Conservation (phyloP, 2,797 vertebrate genomes). For the Synaphobranchus kaupii region DNA sequence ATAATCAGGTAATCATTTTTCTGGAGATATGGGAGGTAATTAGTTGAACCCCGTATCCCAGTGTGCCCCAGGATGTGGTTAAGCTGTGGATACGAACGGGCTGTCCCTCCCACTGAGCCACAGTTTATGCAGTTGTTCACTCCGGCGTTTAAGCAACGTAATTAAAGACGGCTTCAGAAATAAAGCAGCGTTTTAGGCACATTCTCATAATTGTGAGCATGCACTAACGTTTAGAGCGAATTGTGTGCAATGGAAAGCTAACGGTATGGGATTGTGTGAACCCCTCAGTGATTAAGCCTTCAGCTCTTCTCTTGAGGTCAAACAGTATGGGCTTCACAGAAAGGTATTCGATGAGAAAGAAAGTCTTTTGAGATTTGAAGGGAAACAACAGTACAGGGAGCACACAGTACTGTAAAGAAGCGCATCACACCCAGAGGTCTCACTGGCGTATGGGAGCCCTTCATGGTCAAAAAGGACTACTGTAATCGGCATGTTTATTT, state of each 20-base stretch:
- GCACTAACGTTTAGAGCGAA: neutral
- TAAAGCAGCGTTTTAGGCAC: neutral
- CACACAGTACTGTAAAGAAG: neutral
- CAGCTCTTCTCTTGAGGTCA: neutral
- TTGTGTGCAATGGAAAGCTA: no score
- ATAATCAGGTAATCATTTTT: neutral
- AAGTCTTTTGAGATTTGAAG: neutral
- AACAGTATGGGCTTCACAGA: neutral
- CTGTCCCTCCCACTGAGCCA: neutral
- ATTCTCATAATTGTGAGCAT: neutral
- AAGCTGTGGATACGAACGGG: neutral
- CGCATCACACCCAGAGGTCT: neutral
- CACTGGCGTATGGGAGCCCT: neutral
- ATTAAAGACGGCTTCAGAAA: neutral
- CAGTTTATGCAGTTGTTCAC: neutral
- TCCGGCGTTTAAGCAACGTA: neutral
- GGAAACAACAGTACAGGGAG: neutral
- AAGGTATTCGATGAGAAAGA: neutral
- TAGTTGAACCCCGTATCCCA: neutral
- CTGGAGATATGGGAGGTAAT: constrained; percentile 10
- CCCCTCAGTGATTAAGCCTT: neutral
- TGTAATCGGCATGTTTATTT: neutral
- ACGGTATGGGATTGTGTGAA: no score
- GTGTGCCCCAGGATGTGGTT: constrained; percentile 4
- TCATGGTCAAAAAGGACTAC: neutral